Base-by-base conservation (phyloP, 2,113 vertebrate genomes). In the Chrysemys picta region DNA sequence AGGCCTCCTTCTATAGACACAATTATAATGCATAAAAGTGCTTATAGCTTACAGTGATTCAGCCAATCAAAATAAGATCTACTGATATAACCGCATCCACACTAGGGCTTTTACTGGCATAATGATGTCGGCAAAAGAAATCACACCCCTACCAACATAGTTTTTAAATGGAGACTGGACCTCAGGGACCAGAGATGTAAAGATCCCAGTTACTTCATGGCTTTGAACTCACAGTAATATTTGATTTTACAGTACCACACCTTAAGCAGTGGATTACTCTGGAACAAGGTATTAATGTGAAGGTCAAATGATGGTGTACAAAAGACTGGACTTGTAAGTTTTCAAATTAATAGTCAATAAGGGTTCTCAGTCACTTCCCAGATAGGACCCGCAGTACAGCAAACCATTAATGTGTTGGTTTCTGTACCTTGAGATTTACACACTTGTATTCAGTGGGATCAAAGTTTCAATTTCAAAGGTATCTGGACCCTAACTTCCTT, bases 171-270 rank as follows among this genome's bases (percentile, higher is more conserved):
- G 38, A 72, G 65, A 72, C 17, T 9, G 9, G 17, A 8, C n/a
- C 9, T 38, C 35, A 72, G 35, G 21, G 2, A 10, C 65, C n/a
- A 72, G 4, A 72, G 35, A 38, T 2, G 8, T n/a, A n/a, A 72
- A 35, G 65, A 38, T 38, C n/a, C 17, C 6, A n/a, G 91, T 95
- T 88, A 52, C 54, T 50, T n/a, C 47, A 57, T 85, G 52, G 87
- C 85, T 92, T 95, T 95, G 92, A 94, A 94, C 57, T 91, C 65
- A 81, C 62, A 81, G 53, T 7, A 93, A 50, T 21, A 85, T 94
- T 95, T 82, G 62, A n/a, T 53, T 84, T 52, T 65, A 65, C 57
- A 38, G 53, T 65, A 81, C 8, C n/a, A 21, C 9, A 35, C 14
- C 19, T 45, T 89, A 89, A 92, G 79, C 87, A 85, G 88, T 52